Base-by-base conservation (phyloP, 1,140 invertebrate species). In the Ceratosolen solmsi region DNA sequence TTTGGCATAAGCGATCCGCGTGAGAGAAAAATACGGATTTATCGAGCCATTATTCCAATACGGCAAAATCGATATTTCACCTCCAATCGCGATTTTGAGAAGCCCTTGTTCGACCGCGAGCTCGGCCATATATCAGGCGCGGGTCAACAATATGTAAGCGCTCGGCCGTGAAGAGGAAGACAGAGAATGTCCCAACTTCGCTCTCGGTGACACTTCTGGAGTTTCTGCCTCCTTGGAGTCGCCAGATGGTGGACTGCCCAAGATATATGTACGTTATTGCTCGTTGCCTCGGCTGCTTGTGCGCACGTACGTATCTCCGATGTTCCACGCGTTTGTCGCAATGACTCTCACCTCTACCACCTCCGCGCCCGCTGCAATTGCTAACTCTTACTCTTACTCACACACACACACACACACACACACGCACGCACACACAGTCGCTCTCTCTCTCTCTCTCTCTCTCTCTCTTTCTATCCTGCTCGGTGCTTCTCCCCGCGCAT, bases 61-160 rank as follows among this genome's bases (percentile, higher is more conserved):
- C 65, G 71, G 46, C 51, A 72, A 78, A 82, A 82, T 82, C 80
- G 80, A 82, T 82, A 82, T 82, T 82, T 82, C 80, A 82, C 73
- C 49, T 77, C 51, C 80, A 65, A 82, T 82, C 80, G 80, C 65
- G 80, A 82, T 82, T 72, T 85, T 89, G 88, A 90, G 89, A 89
- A 89, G 85, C 88, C 82, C 88, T 88, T 88, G 85, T 84, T 70
- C 83, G 82, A 49, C 51, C 78, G 82, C 84, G 84, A 82, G 84
- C 76, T 86, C 84, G 82, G 85, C 84, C 86, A 89, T 90, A 90
- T 89, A 90, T 91, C 88, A 90, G 83, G 82, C 82, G 79, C 87
- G 86, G 88, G 89, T 90, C 89, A 91, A 90, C 89, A 89, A 90
- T 90, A 89, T 90, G 87, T 90, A 89, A 89, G 88, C 84, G 87